Conservation (phyloP, 2,888 invertebrate species). For the Elysia crispata region DNA sequence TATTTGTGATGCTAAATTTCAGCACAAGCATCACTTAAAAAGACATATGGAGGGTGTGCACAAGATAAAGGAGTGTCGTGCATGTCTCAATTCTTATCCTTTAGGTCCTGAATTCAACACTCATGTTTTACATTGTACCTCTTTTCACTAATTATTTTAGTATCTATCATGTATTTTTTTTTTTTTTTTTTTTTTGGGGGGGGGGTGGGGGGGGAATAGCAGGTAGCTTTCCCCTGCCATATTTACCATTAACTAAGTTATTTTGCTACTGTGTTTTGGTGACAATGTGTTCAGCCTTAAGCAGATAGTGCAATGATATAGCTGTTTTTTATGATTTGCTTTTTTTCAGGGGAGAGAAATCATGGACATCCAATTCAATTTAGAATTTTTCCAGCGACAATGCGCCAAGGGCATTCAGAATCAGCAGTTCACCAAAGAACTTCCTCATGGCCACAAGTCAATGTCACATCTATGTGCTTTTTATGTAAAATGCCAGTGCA, state of each 20-base stretch:
- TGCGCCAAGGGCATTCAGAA: not conserved
- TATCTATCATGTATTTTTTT: no score
- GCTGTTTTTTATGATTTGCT: not conserved
- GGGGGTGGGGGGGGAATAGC: no score
- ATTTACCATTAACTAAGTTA: no score
- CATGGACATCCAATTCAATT: no score
- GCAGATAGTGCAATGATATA: conserved; percentile 15
- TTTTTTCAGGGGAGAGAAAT: no score
- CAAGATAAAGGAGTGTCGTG: conserved; percentile 34
- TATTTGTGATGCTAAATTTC: conserved; percentile 42
- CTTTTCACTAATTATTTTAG: not conserved
- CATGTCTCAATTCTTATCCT: conserved; percentile 22
- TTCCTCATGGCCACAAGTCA: no score
- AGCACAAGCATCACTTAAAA: conserved; percentile 43
- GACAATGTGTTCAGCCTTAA: not conserved
- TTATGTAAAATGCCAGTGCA: not conserved
- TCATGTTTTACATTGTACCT: conserved; percentile 41
- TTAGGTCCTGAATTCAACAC: conserved; percentile 24
- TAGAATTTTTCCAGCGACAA: no score
- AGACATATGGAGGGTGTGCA: conserved; percentile 40
- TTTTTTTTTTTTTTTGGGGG: no score
- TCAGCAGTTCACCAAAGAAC: not conserved
- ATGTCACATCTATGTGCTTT: no score
- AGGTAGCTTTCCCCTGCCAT: no score
- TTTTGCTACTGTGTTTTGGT: no score